Conservation (phyloP, 2,888 invertebrate genomes). For the Nomada lathburiana region DNA sequence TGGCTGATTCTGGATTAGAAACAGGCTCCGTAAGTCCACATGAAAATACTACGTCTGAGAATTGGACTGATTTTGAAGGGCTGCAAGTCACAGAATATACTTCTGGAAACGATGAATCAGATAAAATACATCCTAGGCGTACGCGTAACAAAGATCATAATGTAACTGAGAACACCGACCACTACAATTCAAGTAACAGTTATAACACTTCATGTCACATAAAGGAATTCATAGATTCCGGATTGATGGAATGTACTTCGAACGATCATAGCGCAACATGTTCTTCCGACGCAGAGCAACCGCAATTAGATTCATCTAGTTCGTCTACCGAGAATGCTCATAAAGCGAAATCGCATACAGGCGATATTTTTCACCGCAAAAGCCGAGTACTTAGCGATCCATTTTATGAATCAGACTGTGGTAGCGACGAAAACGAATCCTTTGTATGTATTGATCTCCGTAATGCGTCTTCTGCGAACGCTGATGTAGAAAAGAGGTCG, state of each 20-base stretch:
- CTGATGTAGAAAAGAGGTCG: constrained; percentile 26
- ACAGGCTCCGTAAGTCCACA: constrained; percentile 83
- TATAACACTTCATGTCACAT: constrained; percentile 39
- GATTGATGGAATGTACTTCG: constrained; percentile 54
- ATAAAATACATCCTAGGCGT: constrained; percentile 67
- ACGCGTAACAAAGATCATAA: constrained; percentile 58
- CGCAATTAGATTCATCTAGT: constrained; percentile 70
- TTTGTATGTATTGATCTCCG: constrained; percentile 76
- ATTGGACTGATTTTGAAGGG: constrained; percentile 81
- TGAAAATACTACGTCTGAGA: constrained; percentile 83
- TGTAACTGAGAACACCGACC: constrained; percentile 37
- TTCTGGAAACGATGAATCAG: constrained; percentile 79
- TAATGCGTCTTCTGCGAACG: constrained; percentile 48
- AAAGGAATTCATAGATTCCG: constrained; percentile 50
- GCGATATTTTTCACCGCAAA: constrained; percentile 78
- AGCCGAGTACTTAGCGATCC: constrained; percentile 78
- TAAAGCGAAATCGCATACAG: constrained; percentile 63
- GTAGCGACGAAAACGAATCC: constrained; percentile 73
- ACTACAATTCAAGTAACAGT: constrained; percentile 46
- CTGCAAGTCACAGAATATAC: constrained; percentile 77
- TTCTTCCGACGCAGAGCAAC: constrained; percentile 71
- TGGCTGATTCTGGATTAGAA: constrained; percentile 84
- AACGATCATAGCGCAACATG: constrained; percentile 68
- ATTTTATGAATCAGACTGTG: constrained; percentile 80
- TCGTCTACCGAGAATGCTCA: constrained; percentile 68